Evolutionary conservation across 2,113 vertebrate species (phyloP).

Genomic region (Ammodytes marinus): DNA sequence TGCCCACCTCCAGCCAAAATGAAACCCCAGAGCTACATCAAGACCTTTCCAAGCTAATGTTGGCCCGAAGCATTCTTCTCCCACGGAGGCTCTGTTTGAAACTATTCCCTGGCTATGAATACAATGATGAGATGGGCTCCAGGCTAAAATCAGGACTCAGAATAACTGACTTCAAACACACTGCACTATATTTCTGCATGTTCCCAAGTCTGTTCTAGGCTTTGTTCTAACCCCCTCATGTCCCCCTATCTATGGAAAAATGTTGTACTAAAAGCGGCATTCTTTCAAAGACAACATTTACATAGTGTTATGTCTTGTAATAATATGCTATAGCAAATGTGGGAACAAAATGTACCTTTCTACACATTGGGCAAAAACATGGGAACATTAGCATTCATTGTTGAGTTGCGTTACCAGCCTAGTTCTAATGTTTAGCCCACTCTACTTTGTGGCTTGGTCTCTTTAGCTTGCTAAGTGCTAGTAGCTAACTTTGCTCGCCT

Average conservation of each 20-base stretch:
- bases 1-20: background rate
- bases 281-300: background rate
- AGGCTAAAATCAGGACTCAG: background rate
- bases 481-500: background rate
- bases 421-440: background rate
- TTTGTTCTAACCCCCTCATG: background rate
- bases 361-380: background rate
- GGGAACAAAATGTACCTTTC: background rate
- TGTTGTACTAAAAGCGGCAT: background rate
- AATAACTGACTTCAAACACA: background rate
- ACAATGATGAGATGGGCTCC: background rate
- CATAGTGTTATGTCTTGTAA: background rate
- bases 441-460: background rate
- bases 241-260: background rate
- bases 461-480: background rate
- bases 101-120: background rate
- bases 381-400: background rate
- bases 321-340: background rate
- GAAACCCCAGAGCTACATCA: constrained; percentile 6
- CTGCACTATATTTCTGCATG: background rate
- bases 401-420: background rate
- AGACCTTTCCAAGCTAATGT: background rate
- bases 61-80: background rate
- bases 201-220: background rate
- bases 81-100: background rate